phyloP scores from a whole-genome alignment of 2,888 invertebrate species.

The Trachelus iudaicus region DNA sequence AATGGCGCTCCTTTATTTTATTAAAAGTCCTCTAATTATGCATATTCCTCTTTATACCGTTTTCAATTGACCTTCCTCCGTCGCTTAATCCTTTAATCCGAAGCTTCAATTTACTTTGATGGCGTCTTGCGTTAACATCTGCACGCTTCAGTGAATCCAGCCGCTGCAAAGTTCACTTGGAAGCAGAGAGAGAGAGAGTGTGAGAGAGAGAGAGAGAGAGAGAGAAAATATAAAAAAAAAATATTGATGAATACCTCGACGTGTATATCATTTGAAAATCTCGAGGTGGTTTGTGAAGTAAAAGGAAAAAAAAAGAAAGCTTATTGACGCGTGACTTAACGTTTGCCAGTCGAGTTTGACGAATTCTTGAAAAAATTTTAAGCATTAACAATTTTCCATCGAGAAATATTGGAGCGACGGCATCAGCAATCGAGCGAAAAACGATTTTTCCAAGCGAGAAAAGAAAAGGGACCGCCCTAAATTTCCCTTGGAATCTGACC shows the following conservation, averaged over 20 bases:
- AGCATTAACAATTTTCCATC: background rate
- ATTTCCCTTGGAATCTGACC: background rate
- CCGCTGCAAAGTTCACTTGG: background rate
- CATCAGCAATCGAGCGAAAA: background rate
- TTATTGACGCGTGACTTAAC: background rate
- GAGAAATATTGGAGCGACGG: background rate
- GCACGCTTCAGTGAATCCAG: background rate
- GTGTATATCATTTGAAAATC: background rate
- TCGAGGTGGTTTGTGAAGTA: background rate
- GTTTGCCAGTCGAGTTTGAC: background rate
- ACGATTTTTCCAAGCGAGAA: background rate
- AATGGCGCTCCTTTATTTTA: constrained; percentile 20
- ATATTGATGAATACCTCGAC: background rate
- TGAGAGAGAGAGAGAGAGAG: too few relatives aligned
- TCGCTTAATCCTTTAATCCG: constrained; percentile 5
- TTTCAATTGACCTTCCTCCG: constrained; percentile 29
- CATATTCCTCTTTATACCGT: constrained; percentile 30
- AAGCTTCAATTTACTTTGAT: background rate
- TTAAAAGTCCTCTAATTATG: constrained; percentile 40
- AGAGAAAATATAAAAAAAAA: background rate
- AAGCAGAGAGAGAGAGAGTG: background rate
- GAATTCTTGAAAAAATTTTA: background rate
- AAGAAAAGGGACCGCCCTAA: background rate
- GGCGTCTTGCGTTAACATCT: background rate
- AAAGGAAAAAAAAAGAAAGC: background rate